phyloP scores from a whole-genome alignment of 2,888 invertebrate genomes.

The Heliconius sara region DNA sequence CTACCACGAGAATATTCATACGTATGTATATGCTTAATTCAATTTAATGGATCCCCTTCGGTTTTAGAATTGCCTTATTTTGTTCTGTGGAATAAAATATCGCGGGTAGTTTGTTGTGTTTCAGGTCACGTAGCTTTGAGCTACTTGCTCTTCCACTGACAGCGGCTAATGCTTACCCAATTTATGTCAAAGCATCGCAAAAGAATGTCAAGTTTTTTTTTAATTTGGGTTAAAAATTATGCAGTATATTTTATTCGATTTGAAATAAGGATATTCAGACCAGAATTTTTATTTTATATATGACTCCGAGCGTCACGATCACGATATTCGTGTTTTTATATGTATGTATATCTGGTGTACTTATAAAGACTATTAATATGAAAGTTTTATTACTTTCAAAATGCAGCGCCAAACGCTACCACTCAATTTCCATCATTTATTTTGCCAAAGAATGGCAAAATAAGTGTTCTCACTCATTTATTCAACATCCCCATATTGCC shows the following conservation, averaged over 20 bases:
- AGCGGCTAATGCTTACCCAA: slow-evolving; percentile 14
- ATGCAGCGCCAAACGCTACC: too few relatives aligned
- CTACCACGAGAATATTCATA: background rate
- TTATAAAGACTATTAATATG: too few relatives aligned
- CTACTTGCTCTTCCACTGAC: background rate
- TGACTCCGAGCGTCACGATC: too few relatives aligned
- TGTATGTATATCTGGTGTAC: too few relatives aligned
- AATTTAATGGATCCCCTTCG: slow-evolving; percentile 4
- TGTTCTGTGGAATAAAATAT: slow-evolving; percentile 8
- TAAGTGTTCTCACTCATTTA: too few relatives aligned
- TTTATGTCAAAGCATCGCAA: background rate
- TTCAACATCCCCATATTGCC: too few relatives aligned
- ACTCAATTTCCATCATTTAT: too few relatives aligned
- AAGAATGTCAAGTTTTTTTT: background rate
- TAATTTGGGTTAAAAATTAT: background rate
- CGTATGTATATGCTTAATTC: slow-evolving; percentile 10
- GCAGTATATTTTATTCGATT: background rate
- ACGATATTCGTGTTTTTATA: too few relatives aligned
- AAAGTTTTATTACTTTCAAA: too few relatives aligned
- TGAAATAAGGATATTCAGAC: background rate
- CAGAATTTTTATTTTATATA: too few relatives aligned
- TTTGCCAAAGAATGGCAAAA: too few relatives aligned
- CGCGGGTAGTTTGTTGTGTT: background rate
- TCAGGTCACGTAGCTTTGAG: slow-evolving; percentile 17
- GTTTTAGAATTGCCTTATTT: slow-evolving; percentile 15